These are phyloP conservation scores for Python bivittatus DNA, from an alignment of 2,113 vertebrate species.

Conservation along the genomic window DNA sequence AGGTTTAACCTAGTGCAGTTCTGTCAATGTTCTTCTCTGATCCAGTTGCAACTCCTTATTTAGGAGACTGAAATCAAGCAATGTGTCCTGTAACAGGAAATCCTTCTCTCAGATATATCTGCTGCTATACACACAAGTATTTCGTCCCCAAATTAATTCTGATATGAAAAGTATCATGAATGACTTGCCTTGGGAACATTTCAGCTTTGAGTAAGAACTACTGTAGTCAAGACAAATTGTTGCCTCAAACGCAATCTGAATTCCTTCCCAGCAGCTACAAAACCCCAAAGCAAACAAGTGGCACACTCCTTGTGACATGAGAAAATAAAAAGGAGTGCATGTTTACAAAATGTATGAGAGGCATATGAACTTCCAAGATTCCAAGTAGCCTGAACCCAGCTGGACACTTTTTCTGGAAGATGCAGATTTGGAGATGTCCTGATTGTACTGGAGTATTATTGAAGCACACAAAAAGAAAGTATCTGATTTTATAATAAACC, in stretches of 20 bases:
- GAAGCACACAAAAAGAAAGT: not conserved
- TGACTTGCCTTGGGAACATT: not conserved
- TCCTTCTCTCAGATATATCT: not conserved
- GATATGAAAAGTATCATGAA: not conserved
- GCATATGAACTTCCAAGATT: not conserved
- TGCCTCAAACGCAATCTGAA: not conserved
- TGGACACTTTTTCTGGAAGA: not conserved
- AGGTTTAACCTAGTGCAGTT: not conserved
- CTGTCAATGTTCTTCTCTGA: not conserved
- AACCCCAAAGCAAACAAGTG: not conserved
- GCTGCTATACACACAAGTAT: not conserved
- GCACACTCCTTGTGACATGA: not conserved
- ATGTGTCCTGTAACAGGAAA: not conserved
- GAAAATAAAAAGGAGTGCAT: not conserved
- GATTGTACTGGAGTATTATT: not conserved
- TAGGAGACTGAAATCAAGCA: not conserved
- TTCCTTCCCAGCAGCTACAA: not conserved
- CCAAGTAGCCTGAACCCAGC: not conserved
- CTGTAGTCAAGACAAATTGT: not conserved
- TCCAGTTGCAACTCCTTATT: not conserved
- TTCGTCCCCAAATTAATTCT: not conserved
- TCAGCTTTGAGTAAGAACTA: not conserved
- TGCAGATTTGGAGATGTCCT: not conserved
- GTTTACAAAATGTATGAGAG: not conserved
- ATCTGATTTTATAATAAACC: not conserved